Base-by-base conservation (phyloP, 2,888 invertebrate species). In the Heteromyza rotundicornis region DNA sequence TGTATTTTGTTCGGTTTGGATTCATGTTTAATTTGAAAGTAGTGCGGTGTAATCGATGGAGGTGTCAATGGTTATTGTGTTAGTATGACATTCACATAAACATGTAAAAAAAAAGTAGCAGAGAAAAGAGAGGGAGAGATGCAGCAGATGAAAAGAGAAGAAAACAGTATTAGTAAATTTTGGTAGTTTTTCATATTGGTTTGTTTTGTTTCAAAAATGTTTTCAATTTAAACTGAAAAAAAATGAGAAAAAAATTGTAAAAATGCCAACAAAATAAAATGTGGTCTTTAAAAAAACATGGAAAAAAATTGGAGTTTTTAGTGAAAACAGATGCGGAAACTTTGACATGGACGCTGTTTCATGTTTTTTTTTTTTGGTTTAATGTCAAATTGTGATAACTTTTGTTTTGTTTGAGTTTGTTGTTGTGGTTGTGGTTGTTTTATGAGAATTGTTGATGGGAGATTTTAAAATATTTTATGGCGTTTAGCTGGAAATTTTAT, bases 201-300 rank as follows among this genome's bases (percentile, higher is more conserved):
- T 10, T 27, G 27, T 27, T 27, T 27, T 27, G 27, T 27, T 27
- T 5, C 27, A 27, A 27, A 27, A 27, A 10, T 27, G 27, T 27
- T 27, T 27, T 27, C 27, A 27, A 27, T 7, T 7, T 27, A 27
- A 7, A 10, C 7, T 27, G 5, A 27, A 27, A 27, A 27, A 7
- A 27, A 10, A 27, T 27, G 27, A 5, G 27, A 7, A 27, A 27
- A 27, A 27, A 5, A 10, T 27, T 27, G 66, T 59, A 64, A 54
- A 66, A 62, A 63, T 19, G 20, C 63, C 61, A 67, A 65, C 70
- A 64, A 64, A 67, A 70, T 65, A 68, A 68, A 66, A 62, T 64
- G 68, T 68, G 73, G 64, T 70, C 65, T 70, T 74, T 76, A 71
- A 65, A 76, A 74, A 75, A 74, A 74, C 76, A 76, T 71, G 73